Conservation (phyloP, 2,888 invertebrate genomes). For the Tipula unca region DNA sequence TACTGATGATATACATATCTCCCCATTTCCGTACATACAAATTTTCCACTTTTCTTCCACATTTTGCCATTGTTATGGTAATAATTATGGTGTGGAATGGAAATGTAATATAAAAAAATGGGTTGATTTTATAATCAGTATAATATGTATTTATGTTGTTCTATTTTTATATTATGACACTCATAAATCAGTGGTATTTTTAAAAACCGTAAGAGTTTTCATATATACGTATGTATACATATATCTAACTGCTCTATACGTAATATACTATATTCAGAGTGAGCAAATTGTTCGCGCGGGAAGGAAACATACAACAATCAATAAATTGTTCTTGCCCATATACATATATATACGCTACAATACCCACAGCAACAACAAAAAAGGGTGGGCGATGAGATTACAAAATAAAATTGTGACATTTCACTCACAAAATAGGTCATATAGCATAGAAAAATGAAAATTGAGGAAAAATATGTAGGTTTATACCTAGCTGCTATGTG, state of each 20-base stretch:
- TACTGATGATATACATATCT: background rate
- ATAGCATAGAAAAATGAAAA: background rate
- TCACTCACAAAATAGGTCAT: conserved; percentile 8
- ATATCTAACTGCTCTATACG: too few relatives aligned
- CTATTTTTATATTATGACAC: conserved; percentile 8
- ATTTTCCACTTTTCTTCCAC: too few relatives aligned
- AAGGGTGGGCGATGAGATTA: background rate
- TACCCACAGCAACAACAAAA: background rate
- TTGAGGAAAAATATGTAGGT: background rate
- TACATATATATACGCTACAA: background rate
- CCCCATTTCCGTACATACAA: background rate
- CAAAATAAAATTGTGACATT: background rate
- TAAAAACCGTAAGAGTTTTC: background rate
- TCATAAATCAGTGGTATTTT: background rate
- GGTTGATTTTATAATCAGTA: background rate
- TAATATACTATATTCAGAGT: background rate
- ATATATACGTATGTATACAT: background rate
- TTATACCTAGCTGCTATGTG: background rate
- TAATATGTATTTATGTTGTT: background rate
- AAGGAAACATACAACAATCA: background rate
- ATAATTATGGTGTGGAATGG: background rate
- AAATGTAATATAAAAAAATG: background rate
- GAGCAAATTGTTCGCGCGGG: background rate
- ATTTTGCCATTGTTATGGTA: background rate
- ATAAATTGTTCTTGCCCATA: background rate